phyloP scores from a whole-genome alignment of 1,140 invertebrate species.

The Heterodera schachtii region DNA sequence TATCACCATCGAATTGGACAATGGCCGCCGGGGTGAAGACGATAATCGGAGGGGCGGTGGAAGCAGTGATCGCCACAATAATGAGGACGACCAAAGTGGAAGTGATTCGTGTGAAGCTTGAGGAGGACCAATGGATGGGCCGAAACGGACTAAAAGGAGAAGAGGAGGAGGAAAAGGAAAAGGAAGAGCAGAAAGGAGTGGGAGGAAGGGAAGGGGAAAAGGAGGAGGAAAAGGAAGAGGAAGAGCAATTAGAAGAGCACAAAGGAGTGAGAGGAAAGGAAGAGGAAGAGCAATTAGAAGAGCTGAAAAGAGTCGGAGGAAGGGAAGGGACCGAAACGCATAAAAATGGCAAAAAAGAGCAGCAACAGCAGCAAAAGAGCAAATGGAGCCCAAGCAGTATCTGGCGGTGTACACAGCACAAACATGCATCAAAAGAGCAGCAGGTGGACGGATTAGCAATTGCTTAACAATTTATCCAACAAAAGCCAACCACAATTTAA shows the following conservation, averaged over 20 bases:
- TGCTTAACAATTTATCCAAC: too few species aligned
- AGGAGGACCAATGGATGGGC: background rate
- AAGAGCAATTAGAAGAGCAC: background rate
- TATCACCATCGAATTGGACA: background rate
- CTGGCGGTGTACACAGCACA: background rate
- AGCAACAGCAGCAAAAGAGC: background rate
- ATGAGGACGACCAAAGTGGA: constrained; percentile 5
- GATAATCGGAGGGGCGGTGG: constrained; percentile 2
- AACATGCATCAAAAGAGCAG: background rate
- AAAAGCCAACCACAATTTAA: too few species aligned
- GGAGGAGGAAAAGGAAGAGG: constrained; percentile 11
- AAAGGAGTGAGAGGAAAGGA: background rate
- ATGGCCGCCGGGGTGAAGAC: background rate
- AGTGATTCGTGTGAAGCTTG: background rate
- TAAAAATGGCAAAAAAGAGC: background rate
- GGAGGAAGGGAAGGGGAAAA: constrained; percentile 4
- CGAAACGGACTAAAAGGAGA: background rate
- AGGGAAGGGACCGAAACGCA: background rate
- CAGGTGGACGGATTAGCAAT: too few species aligned
- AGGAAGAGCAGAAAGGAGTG: background rate
- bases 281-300: constrained; percentile 6
- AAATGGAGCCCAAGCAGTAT: background rate
- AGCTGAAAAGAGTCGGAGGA: constrained; percentile 2
- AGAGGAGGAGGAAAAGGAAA: background rate
- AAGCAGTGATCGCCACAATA: background rate